A percentile compares a stretch with the other conserved stretches of the same genome.
Evolutionary conservation across 2,113 vertebrate genomes (phyloP).

Genomic region (Microtus richardsoni): DNA sequence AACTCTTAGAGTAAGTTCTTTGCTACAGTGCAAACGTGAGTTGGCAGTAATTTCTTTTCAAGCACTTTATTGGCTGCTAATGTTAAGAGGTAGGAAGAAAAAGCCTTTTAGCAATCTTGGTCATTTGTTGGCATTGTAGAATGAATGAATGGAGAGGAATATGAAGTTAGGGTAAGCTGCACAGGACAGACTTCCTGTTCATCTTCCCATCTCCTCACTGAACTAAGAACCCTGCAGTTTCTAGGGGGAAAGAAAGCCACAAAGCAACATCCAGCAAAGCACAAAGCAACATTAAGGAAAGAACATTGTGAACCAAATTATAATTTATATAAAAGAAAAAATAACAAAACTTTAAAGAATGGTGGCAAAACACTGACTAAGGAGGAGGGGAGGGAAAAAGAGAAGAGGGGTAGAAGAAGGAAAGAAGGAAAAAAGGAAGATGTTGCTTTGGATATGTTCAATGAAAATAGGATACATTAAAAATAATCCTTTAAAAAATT

Average conservation of each 20-base stretch:
- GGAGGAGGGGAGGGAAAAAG: background rate
- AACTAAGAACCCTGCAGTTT: constrained; percentile 69
- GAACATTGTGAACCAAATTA: background rate
- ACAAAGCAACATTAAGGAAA: background rate
- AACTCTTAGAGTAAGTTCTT: constrained; percentile 44
- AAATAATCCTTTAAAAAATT: background rate
- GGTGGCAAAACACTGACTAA: background rate
- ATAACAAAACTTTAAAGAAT: background rate
- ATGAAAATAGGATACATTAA: background rate
- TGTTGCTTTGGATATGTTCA: background rate
- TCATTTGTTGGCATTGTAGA: constrained; percentile 16
- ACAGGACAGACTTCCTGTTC: constrained; percentile 55
- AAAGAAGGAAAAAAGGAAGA: background rate
- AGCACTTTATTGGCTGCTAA: constrained; percentile 57
- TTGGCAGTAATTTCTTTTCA: constrained; percentile 69
- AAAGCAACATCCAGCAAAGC: background rate
- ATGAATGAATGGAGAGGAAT: constrained; percentile 53
- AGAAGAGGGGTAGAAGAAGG: background rate
- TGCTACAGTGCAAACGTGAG: constrained; percentile 28
- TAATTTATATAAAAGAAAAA: background rate
- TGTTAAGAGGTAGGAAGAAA: constrained; percentile 59
- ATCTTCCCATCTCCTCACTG: background rate
- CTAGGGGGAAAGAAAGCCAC: background rate
- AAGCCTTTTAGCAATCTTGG: background rate
- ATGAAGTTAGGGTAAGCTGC: constrained; percentile 26